A percentile compares a stretch with the other conserved stretches of the same genome.
Conservation (phyloP, 2,113 vertebrate species). For the Mustela nigripes region DNA sequence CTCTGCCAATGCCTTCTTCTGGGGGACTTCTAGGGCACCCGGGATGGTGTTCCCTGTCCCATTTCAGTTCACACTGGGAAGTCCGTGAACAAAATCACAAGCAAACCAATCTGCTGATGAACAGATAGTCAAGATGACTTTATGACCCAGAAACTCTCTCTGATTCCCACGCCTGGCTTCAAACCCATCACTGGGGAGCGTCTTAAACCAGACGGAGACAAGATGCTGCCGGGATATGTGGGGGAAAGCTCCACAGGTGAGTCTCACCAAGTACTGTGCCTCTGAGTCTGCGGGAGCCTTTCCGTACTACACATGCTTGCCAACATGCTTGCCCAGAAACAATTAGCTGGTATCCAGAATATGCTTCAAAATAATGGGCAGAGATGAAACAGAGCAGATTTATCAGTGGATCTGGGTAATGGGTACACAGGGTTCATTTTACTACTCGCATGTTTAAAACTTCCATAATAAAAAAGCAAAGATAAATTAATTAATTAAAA, state of each 20-base stretch:
- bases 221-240: background rate
- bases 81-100: background rate
- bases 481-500: background rate
- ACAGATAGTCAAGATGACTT: background rate
- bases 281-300: background rate
- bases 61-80: background rate
- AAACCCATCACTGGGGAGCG: background rate
- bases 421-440: background rate
- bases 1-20: background rate
- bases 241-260: background rate
- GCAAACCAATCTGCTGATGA: background rate
- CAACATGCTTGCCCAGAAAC: background rate
- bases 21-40: background rate
- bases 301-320: background rate
- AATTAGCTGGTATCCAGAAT: background rate
- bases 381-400: background rate
- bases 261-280: background rate
- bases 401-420: background rate
- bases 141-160: background rate
- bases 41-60: background rate
- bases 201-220: background rate
- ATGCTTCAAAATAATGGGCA: background rate
- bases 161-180: background rate
- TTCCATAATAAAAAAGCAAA: background rate
- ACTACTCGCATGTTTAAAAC: background rate